Base-by-base conservation (phyloP, 2,888 invertebrate species). In the Nymphalis polychloros region DNA sequence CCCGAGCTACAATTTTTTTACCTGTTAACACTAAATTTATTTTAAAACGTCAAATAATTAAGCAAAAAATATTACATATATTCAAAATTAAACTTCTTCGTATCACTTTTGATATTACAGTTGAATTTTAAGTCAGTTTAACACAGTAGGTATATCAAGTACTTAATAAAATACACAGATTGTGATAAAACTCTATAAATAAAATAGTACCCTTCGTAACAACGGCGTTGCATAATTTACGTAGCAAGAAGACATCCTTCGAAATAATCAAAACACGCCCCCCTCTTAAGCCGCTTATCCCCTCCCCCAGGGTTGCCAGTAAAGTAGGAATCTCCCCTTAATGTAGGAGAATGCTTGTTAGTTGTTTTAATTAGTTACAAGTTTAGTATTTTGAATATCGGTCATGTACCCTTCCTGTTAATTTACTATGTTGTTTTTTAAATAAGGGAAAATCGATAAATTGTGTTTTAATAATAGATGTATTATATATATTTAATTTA, bases 201-300 rank as follows among this genome's bases (percentile, higher is more conserved):
- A 55, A 55, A 55, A 55, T 55, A 55, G 16, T 55, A 55, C 31
- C 55, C 31, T n/a, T 59, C 55, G 70, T 60, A 72, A 64, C 68
- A 73, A 41, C 41, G 4, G 72, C 84, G 78, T 85, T 92, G 92
- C 91, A 92, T 92, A 92, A 92, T 92, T 92, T 89, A 91, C 86
- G 88, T 85, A 82, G 79, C 86, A 89, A 89, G 90, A 89, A 88
- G 90, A 90, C 91, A 88, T 88, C 88, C 90, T 90, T 87, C 83
- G 91, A 88, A 91, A 91, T 92, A 90, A 92, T 92, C 90, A 92
- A 90, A 92, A 90, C 91, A 91, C 52, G 84, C 84, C 79, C 75
- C 87, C 88, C 84, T 73, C 72, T 68, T 89, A 90, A 91, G 90
- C 90, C 81, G 89, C 89, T 90, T 91, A 90, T 78, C 70, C 67